Conservation (phyloP, 2,797 vertebrate species). For the Sebastes steindachneri region DNA sequence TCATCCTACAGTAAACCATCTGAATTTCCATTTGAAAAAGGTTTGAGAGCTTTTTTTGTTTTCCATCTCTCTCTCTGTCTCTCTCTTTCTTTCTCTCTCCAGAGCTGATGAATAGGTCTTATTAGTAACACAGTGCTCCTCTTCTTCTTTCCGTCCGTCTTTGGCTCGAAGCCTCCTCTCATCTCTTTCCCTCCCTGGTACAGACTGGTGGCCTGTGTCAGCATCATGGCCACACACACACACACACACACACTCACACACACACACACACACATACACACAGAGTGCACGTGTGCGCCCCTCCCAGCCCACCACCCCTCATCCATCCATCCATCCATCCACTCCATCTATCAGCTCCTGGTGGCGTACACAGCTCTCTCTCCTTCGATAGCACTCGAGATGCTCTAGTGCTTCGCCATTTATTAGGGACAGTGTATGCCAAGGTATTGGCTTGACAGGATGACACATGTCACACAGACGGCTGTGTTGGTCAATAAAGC, state of each 20-base stretch:
- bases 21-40: slow-evolving; percentile 31
- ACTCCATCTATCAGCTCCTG: slow-evolving; percentile 51
- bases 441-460: slow-evolving; percentile 69
- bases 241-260: slow-evolving; percentile 4
- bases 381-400: slow-evolving; percentile 47
- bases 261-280: not conserved
- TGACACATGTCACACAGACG: slow-evolving; percentile 70
- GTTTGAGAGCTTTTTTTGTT: slow-evolving; percentile 6
- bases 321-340: slow-evolving; percentile 34
- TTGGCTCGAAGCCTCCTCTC: slow-evolving; percentile 48
- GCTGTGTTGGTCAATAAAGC: slow-evolving; percentile 76
- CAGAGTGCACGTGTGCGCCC: slow-evolving; percentile 3
- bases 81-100: slow-evolving; percentile 19
- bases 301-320: slow-evolving; percentile 25
- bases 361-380: slow-evolving; percentile 54
- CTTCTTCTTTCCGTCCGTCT: slow-evolving; percentile 59
- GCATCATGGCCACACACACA: slow-evolving; percentile 39
- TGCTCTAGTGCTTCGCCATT: slow-evolving; percentile 65
- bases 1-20: not conserved
- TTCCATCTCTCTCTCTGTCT: slow-evolving; percentile 13
- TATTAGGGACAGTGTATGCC: slow-evolving; percentile 61
- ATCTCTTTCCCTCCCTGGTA: slow-evolving; percentile 71
- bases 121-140: slow-evolving; percentile 65
- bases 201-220: slow-evolving; percentile 72
- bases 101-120: slow-evolving; percentile 62